These are phyloP conservation scores for Sarcophaga carnaria DNA, from an alignment of 2,888 invertebrate genomes.

Conservation along the genomic window DNA sequence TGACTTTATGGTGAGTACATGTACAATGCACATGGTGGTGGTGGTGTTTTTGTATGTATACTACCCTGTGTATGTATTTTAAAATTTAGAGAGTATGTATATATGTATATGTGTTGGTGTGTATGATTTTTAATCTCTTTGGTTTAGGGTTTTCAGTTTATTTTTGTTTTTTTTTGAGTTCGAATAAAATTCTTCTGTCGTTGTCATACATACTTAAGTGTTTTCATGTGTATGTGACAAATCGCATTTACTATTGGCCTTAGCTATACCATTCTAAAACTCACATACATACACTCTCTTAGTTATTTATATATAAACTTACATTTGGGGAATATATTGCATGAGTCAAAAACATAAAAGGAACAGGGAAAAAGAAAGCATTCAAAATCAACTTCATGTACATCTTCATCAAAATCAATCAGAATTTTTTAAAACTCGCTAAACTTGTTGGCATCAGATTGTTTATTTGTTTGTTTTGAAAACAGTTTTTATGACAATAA, in stretches of 20 bases:
- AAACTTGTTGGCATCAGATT: not conserved
- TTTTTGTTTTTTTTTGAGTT: not conserved
- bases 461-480: not conserved
- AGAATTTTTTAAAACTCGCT: constrained; percentile 1
- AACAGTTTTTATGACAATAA: not conserved
- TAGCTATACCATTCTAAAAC: constrained; percentile 12
- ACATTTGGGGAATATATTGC: not conserved
- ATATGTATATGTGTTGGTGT: not conserved
- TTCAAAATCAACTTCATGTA: not conserved
- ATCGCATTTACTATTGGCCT: constrained; percentile 47
- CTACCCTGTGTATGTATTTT: not conserved
- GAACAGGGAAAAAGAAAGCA: constrained; percentile 6
- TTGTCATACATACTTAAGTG: constrained; percentile 24
- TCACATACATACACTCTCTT: not conserved
- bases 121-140: not conserved
- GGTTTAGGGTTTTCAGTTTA: not conserved
- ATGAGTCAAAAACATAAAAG: not conserved
- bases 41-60: not conserved
- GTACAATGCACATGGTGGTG: not conserved
- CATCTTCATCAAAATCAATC: constrained; percentile 31
- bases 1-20: not conserved
- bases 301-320: too few species aligned
- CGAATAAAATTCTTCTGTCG: not conserved
- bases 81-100: not conserved
- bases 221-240: constrained; percentile 58